phyloP scores from a whole-genome alignment of 2,888 invertebrate genomes.

The Acronicta psi region DNA sequence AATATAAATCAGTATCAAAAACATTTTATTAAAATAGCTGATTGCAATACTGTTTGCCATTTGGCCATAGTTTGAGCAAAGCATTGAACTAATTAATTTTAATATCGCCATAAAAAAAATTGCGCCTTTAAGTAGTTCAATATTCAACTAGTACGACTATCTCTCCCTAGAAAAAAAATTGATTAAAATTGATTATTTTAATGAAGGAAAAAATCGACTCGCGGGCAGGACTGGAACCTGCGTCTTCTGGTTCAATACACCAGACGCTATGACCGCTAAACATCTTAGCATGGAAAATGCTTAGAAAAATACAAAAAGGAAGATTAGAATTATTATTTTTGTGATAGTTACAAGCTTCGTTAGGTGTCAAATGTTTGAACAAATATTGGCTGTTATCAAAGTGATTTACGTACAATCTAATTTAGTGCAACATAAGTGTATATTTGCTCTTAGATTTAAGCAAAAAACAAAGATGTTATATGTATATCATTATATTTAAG shows the following conservation, averaged over 20 bases:
- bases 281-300: too few relatives aligned
- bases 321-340: constrained; percentile 28
- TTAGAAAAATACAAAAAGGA: too few relatives aligned
- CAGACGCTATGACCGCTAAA: too few relatives aligned
- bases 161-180: too few relatives aligned
- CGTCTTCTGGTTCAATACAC: too few relatives aligned
- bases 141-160: too few relatives aligned
- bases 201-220: too few relatives aligned
- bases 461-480: constrained; percentile 53
- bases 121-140: too few relatives aligned
- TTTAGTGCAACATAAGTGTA: constrained; percentile 46
- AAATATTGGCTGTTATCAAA: constrained; percentile 54
- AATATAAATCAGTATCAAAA: too few relatives aligned
- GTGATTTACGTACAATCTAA: constrained; percentile 52
- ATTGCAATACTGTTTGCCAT: constrained; percentile 6
- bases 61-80: neutral
- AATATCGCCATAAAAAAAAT: neutral
- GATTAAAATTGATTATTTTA: too few relatives aligned
- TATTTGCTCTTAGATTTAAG: constrained; percentile 57
- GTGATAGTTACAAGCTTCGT: constrained; percentile 44
- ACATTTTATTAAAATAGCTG: constrained; percentile 4
- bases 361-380: constrained; percentile 27
- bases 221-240: too few relatives aligned
- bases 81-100: neutral
- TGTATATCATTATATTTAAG: constrained; percentile 29